Evolutionary conservation across 2,113 vertebrate species (phyloP), one percentile per base, ranked within the genome.

Genomic region (Lepisosteus oculatus): DNA sequence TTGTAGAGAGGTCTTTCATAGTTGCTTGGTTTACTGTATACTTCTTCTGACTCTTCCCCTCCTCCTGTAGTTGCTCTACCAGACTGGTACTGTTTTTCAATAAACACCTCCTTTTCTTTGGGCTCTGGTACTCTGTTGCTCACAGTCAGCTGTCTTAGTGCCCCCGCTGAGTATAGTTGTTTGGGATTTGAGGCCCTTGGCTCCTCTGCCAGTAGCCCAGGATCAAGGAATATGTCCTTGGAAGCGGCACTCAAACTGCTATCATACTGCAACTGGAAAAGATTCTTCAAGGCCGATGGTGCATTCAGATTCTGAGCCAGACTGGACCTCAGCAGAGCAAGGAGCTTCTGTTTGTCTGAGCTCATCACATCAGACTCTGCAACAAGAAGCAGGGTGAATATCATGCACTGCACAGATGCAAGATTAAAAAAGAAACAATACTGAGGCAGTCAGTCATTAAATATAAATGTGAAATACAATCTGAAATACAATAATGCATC

Each of bases 361-460:
- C 69, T 76, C 83, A 83, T 86, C 51, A 86, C 79, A 76, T 86
- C 86, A 0, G 73, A 81, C 61, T 83, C 88, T 87, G 61, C 54
- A 74, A 74, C 11, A 67, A 71, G 54, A 66, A 47, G 64, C 47
- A 72, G 1, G 29, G 29, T 29, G 29, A 29, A 29, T 29, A 29
- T 29, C 29, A 29, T 29, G 29, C 29, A 29, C 29, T 29, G 29
- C 29, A 29, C 29, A 29, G 29, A 29, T 1, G 29, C 29, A 29
- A 29, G 29, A 29, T 29, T 29, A 29, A 29, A 29, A 29, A 29
- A 29, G 29, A 29, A 29, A 29, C 29, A 29, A 29, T 29, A 29
- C 29, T 29, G 29, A 29, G 29, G 29, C 29, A 29, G 29, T 29
- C 29, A 29, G 29, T 29, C 29, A 29, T 29, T 29, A 29, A 29